These are phyloP conservation scores for Semicossyphus pulcher DNA, from an alignment of 2,113 vertebrate species.

Conservation along the genomic window DNA sequence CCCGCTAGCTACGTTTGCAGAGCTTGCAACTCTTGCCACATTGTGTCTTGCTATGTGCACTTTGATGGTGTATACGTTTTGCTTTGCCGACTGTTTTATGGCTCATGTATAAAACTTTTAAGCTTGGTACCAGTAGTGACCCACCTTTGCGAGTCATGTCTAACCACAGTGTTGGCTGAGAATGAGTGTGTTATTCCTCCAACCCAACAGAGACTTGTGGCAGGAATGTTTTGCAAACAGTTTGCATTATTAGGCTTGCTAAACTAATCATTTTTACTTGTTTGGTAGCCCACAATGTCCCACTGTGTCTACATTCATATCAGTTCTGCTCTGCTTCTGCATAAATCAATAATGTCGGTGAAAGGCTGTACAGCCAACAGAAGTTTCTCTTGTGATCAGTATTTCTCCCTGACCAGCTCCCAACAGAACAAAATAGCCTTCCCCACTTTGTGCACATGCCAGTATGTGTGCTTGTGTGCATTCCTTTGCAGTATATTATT, in stretches of 20 bases:
- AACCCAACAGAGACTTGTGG: too few relatives aligned
- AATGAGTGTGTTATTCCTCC: too few relatives aligned
- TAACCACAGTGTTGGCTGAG: neutral
- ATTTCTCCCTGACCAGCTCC: constrained; percentile 11
- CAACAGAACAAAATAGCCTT: constrained; percentile 12
- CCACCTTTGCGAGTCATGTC: neutral
- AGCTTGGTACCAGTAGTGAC: neutral
- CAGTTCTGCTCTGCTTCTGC: constrained; percentile 15
- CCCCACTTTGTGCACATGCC: constrained; percentile 23
- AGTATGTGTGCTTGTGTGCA: constrained; percentile 33
- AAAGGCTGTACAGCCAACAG: constrained; percentile 28
- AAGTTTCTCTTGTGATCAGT: constrained; percentile 32
- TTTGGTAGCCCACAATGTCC: neutral
- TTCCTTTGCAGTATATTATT: constrained; percentile 39
- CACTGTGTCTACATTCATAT: constrained; percentile 12
- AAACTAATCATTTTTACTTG: constrained; percentile 9
- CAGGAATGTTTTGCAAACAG: too few relatives aligned
- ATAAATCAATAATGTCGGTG: constrained; percentile 22
- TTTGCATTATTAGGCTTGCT: too few relatives aligned
- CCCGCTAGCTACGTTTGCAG: neutral
- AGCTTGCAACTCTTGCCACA: neutral
- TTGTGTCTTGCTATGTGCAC: too few relatives aligned
- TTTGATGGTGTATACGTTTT: neutral
- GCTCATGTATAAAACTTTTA: neutral
- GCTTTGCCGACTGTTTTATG: neutral